phyloP scores from a whole-genome alignment of 2,888 invertebrate genomes.

The Dendrolimus pini region DNA sequence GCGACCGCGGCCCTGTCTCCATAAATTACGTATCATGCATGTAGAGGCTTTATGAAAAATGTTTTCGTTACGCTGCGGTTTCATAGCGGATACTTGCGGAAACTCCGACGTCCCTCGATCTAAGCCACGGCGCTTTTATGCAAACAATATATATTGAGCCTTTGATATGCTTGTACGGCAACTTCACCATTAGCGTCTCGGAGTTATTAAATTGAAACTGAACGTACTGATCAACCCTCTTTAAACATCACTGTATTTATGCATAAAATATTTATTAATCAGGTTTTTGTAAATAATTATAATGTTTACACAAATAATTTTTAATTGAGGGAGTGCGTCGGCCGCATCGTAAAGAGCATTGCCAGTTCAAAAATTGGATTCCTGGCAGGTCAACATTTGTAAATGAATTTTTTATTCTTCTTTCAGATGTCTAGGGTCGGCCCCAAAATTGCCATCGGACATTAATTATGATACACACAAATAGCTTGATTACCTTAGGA shows the following conservation, averaged over 20 bases:
- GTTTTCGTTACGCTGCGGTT: slow-evolving; percentile 46
- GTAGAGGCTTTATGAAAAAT: slow-evolving; percentile 69
- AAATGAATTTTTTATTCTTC: too few species aligned
- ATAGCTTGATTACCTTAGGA: too few species aligned
- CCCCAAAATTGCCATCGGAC: too few species aligned
- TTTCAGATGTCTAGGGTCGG: too few species aligned
- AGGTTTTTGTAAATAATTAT: too few species aligned
- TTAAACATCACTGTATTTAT: not conserved
- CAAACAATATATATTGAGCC: slow-evolving; percentile 48
- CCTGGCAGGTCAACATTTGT: too few species aligned
- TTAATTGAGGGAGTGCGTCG: too few species aligned
- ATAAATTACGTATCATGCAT: slow-evolving; percentile 72
- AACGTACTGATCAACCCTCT: not conserved
- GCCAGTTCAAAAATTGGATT: too few species aligned
- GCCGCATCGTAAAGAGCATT: too few species aligned
- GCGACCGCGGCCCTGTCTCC: slow-evolving; percentile 56
- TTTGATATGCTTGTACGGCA: slow-evolving; percentile 45
- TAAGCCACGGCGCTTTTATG: slow-evolving; percentile 30
- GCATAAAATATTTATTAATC: too few species aligned
- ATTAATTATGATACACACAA: too few species aligned
- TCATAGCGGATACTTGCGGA: slow-evolving; percentile 32
- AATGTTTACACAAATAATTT: too few species aligned
- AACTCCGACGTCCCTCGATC: slow-evolving; percentile 30
- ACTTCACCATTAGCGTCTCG: slow-evolving; percentile 39
- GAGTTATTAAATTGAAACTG: slow-evolving; percentile 27